Evolutionary conservation across 1,140 invertebrate genomes (phyloP).

Genomic region (Sitophilus oryzae): DNA sequence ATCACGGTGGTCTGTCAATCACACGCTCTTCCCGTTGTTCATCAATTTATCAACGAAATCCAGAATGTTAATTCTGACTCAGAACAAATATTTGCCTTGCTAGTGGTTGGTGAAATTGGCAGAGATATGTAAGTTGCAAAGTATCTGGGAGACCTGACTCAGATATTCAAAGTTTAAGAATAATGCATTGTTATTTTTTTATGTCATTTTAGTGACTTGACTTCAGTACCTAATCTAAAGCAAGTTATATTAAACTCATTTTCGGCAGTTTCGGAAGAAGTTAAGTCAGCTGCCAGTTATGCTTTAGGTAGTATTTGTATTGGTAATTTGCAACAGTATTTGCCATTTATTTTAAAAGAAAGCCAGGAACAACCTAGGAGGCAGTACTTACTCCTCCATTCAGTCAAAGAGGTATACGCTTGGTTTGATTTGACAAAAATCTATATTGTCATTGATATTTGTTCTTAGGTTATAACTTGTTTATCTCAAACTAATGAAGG

Average conservation of each 20-base stretch:
- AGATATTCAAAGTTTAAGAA: not conserved
- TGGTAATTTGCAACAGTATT: conserved; percentile 88
- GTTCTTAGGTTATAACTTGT: conserved; percentile 75
- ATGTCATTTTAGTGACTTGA: conserved; percentile 80
- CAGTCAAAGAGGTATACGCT: conserved; percentile 82
- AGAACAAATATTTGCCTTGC: conserved; percentile 83
- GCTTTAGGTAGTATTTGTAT: conserved; percentile 91
- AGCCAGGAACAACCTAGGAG: conserved; percentile 89
- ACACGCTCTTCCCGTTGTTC: conserved; percentile 75
- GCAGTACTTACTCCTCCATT: conserved; percentile 94
- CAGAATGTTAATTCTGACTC: conserved; percentile 67
- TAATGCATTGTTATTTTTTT: conserved; percentile 8
- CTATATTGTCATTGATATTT: conserved; percentile 3
- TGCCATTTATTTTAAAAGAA: conserved; percentile 91
- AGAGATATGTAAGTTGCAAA: conserved; percentile 69
- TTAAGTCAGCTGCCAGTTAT: conserved; percentile 95
- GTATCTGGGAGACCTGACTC: too few relatives aligned
- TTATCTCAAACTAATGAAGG: conserved; percentile 72
- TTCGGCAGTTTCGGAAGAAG: conserved; percentile 72
- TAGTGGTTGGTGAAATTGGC: conserved; percentile 95
- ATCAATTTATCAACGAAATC: conserved; percentile 80
- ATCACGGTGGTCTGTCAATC: conserved; percentile 71
- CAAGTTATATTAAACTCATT: conserved; percentile 73
- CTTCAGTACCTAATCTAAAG: conserved; percentile 65
- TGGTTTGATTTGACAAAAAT: not conserved